Conservation (phyloP, 2,113 vertebrate genomes). For the Sardina pilchardus region DNA sequence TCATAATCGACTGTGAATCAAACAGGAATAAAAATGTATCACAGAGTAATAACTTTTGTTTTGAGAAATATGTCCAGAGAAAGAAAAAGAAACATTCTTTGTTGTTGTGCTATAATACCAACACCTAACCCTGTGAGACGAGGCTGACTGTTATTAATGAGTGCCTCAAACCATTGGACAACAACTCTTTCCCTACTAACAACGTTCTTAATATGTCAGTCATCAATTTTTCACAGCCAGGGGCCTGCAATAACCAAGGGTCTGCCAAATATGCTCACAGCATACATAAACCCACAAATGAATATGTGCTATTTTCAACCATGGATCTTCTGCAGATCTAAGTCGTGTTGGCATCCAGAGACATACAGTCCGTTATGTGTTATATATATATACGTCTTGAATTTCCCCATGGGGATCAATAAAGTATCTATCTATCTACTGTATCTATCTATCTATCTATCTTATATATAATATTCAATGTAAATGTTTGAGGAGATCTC, state of each 20-base stretch:
- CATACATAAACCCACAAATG: background rate
- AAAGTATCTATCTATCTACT: no score
- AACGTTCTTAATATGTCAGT: conserved; percentile 16
- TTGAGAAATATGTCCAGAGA: background rate
- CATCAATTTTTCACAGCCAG: background rate
- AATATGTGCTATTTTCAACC: background rate
- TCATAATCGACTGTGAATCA: background rate
- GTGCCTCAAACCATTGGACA: background rate
- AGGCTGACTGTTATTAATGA: background rate
- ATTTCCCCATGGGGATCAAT: no score
- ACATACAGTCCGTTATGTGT: background rate
- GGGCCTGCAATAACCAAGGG: background rate
- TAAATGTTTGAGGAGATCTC: background rate
- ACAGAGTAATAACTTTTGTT: background rate
- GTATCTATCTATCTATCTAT: no score
- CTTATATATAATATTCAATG: background rate
- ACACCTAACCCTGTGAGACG: background rate
- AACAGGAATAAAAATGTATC: background rate
- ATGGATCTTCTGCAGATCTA: background rate
- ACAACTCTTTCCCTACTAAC: background rate
- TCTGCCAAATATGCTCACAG: background rate
- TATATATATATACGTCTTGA: no score
- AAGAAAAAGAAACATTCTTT: background rate
- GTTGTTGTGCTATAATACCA: background rate
- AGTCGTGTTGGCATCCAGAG: background rate